A percentile compares a stretch with the other conserved stretches of the same genome.
Evolutionary conservation across 2,797 vertebrate genomes (phyloP).

Genomic region (Karalla daura): DNA sequence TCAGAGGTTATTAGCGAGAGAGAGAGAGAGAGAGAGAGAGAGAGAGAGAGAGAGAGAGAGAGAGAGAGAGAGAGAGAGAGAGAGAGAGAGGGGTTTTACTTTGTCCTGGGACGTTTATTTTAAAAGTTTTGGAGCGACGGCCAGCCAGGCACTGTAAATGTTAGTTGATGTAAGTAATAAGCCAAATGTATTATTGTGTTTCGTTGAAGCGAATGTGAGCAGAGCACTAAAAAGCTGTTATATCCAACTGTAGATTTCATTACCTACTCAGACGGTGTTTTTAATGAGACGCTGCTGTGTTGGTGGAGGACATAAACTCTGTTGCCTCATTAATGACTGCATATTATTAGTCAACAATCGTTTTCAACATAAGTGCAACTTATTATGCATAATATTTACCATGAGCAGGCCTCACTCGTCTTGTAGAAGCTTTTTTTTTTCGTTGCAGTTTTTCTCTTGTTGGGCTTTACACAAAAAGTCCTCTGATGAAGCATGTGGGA

Average conservation of each 20-base stretch:
- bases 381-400: too few relatives aligned
- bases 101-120: slow-evolving; percentile 40
- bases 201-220: slow-evolving; percentile 31
- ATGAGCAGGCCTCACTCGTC: neutral
- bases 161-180: slow-evolving; percentile 27
- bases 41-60: slow-evolving; percentile 33
- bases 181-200: slow-evolving; percentile 38
- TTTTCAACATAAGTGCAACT: too few relatives aligned
- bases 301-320: slow-evolving; percentile 1
- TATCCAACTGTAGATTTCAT: slow-evolving; percentile 51
- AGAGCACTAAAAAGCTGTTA: slow-evolving; percentile 1
- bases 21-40: slow-evolving; percentile 25
- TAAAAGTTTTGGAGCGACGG: slow-evolving; percentile 36
- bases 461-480: neutral
- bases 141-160: slow-evolving; percentile 42
- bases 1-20: slow-evolving; percentile 46
- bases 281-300: neutral
- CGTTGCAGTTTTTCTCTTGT: neutral
- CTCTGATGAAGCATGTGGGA: neutral
- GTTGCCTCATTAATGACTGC: neutral
- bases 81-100: slow-evolving; percentile 42
- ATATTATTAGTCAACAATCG: too few relatives aligned
- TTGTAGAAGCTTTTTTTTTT: neutral
- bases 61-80: slow-evolving; percentile 31
- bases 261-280: slow-evolving; percentile 18